Conservation (phyloP, 2,113 vertebrate genomes). For the Megatriorchis doriae region DNA sequence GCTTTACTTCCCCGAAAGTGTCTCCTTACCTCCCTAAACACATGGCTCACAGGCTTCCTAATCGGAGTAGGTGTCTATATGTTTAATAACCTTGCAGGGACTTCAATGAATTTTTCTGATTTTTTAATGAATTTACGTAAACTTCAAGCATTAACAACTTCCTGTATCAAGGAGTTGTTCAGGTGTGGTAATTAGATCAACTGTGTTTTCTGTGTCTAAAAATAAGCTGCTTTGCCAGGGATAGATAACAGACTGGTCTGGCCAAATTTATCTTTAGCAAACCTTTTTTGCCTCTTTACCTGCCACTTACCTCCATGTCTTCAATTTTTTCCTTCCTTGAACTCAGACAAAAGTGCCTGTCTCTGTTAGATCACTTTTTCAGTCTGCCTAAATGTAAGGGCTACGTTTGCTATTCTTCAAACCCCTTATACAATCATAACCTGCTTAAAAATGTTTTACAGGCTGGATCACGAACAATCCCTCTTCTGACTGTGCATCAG, state of each 20-base stretch:
- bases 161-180: neutral
- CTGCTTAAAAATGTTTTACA: neutral
- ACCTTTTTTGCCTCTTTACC: neutral
- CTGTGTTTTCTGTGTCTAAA: neutral
- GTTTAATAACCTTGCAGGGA: neutral
- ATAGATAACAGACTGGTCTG: neutral
- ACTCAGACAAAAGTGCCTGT: neutral
- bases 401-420: neutral
- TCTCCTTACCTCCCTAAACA: neutral
- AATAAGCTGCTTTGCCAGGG: neutral
- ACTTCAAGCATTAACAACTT: neutral
- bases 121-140: neutral
- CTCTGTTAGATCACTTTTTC: neutral
- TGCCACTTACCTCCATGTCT: neutral
- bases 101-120: neutral
- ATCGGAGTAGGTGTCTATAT: neutral
- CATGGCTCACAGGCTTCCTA: neutral
- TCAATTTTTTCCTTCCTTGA: neutral
- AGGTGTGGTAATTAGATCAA: neutral
- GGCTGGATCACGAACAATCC: neutral
- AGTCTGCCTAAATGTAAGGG: neutral
- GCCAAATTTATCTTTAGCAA: neutral
- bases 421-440: neutral
- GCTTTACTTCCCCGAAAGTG: neutral
- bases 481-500: neutral